Evolutionary conservation across 2,113 vertebrate genomes (phyloP).

Genomic region (Pseudorhombus dupliciocellatus): DNA sequence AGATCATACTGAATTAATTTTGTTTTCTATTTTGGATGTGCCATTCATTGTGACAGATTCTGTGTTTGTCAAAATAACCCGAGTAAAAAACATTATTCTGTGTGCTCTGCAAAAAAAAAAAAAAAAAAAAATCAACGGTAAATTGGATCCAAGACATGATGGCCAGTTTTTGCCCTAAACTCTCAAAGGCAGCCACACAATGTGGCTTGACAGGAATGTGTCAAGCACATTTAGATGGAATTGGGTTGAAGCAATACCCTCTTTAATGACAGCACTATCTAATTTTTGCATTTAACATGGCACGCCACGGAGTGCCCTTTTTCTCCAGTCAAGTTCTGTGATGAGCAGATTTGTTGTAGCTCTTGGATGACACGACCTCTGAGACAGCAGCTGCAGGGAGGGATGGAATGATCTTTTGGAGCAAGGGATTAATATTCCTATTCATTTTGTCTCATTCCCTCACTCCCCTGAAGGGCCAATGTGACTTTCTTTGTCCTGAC

Average conservation of each 20-base stretch:
- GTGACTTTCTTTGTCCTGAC: slow-evolving; percentile 73
- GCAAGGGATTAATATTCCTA: slow-evolving; percentile 72
- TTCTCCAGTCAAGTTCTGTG: slow-evolving; percentile 54
- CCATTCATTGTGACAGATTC: slow-evolving; percentile 15
- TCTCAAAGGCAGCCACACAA: not conserved
- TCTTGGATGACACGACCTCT: slow-evolving; percentile 64
- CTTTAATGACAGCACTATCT: slow-evolving; percentile 55
- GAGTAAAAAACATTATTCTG: not conserved
- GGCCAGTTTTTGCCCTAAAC: not conserved
- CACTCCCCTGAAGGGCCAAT: slow-evolving; percentile 59
- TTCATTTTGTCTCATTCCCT: slow-evolving; percentile 64
- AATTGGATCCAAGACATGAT: not conserved
- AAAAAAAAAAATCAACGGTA: not conserved
- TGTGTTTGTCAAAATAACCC: not conserved
- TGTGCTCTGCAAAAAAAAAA: not conserved
- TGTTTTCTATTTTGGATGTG: not conserved
- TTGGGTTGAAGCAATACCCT: slow-evolving; percentile 18
- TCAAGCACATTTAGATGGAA: slow-evolving; percentile 13
- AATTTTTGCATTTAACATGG: slow-evolving; percentile 39
- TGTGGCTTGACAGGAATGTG: slow-evolving; percentile 16
- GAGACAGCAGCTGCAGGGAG: slow-evolving; percentile 58
- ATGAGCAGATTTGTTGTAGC: slow-evolving; percentile 68
- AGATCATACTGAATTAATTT: not conserved
- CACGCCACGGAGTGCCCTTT: slow-evolving; percentile 48
- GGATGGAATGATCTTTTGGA: slow-evolving; percentile 64